These are phyloP conservation scores for Leptoteleia sp. DNA, from an alignment of 1,140 invertebrate genomes.

Conservation along the genomic window DNA sequence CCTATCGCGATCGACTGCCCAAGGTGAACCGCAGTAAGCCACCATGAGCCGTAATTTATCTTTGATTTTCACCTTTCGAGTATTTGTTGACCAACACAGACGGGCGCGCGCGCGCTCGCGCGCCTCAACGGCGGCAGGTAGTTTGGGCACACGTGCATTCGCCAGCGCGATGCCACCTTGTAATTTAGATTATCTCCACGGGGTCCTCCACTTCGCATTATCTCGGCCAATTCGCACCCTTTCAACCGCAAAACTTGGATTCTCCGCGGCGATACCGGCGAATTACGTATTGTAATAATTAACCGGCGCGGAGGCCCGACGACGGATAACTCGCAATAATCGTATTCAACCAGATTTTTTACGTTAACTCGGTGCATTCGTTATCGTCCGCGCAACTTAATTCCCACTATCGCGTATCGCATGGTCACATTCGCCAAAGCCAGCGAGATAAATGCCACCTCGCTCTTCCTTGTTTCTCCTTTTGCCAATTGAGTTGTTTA, in stretches of 20 bases:
- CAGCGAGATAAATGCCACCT: too few species aligned
- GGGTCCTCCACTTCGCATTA: conserved; percentile 48
- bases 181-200: conserved; percentile 63
- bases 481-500: too few species aligned
- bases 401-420: conserved; percentile 8
- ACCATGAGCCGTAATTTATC: conserved; percentile 59
- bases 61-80: conserved; percentile 59
- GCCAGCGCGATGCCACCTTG: conserved; percentile 51
- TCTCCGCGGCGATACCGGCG: conserved; percentile 45
- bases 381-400: conserved; percentile 22
- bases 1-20: conserved; percentile 55
- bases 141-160: conserved; percentile 49
- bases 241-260: conserved; percentile 37
- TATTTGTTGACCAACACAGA: too few species aligned
- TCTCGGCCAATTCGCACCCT: conserved; percentile 62
- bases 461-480: too few species aligned
- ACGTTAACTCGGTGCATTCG: conserved; percentile 2
- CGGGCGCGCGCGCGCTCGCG: too few species aligned
- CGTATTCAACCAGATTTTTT: conserved; percentile 15
- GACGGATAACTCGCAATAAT: conserved; percentile 36
- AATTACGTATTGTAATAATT: conserved; percentile 59
- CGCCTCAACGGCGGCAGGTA: conserved; percentile 22
- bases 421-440: too few species aligned
- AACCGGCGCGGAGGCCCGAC: conserved; percentile 31
- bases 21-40: conserved; percentile 60